Evolutionary conservation across 2,797 vertebrate species (phyloP), one percentile per base, ranked within the genome.

Genomic region (Enteromius anoplus): DNA sequence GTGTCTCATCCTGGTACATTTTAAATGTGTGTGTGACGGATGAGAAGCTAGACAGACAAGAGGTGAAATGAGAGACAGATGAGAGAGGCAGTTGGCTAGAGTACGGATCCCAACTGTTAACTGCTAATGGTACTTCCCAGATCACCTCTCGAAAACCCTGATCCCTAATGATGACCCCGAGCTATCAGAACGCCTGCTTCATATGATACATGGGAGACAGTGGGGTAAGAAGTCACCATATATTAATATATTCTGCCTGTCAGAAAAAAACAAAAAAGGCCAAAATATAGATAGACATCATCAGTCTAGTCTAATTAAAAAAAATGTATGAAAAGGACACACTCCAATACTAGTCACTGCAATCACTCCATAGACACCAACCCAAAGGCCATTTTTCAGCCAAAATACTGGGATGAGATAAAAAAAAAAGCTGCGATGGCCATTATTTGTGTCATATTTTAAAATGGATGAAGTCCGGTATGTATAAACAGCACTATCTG

Each of bases 351-450:
- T 34, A 70, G 40, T 37, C 73, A 69, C 23, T 62, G 66, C 53
- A 51, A 78, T 75, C 81, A 81, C 55, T 81, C 37, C 53, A 78
- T 42, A 84, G 69, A 84, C 79, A 79, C 8, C 6, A 75, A 69
- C 45, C 65, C 80, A 79, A 85, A 85, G 84, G 60, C 76, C 71
- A 85, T 86, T 82, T 86, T 81, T 85, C 29, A 26, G 19, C 47
- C 58, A 42, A 69, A 88, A 49, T 81, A 79, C 15, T n/a, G 32
- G 15, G n/a, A 12, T 75, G 78, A 60, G 55, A 12, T 69, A 40
- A 85, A 60, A 26, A 26, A 53, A 82, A 72, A 42, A 72, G 19
- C 58, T 49, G 40, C 34, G 26, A 21, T 14, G 26, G 78, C 9
- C 71, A 9, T 47, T 72, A 68, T 80, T 37, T 64, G 32, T 32